These are phyloP conservation scores for Pteria penguin DNA, from an alignment of 2,888 invertebrate species.

Conservation along the genomic window DNA sequence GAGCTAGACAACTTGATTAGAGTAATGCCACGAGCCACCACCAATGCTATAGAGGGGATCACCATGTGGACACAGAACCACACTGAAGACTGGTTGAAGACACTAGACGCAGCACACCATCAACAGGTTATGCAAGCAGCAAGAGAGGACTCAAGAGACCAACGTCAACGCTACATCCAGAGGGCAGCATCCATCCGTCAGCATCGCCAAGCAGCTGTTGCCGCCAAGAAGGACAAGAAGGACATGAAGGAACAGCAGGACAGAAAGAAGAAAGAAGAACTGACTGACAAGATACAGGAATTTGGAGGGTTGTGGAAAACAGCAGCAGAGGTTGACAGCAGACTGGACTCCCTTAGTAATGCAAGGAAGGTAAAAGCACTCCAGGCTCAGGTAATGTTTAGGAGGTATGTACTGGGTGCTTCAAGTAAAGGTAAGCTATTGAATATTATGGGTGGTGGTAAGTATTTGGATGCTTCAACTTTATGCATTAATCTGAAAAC, in stretches of 20 bases:
- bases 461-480: constrained; percentile 4
- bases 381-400: background rate
- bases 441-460: background rate
- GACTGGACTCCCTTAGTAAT: background rate
- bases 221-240: background rate
- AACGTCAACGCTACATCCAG: constrained; percentile 3
- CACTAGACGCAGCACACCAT: constrained; percentile 1
- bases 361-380: background rate
- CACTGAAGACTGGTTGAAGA: constrained; percentile 2
- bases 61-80: too few relatives aligned
- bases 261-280: background rate
- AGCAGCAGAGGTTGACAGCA: background rate
- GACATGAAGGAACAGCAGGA: constrained; percentile 13
- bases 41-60: too few relatives aligned
- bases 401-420: too few relatives aligned
- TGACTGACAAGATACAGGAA: background rate
- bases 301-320: constrained; percentile 13
- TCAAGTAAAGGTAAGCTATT: constrained; percentile 2
- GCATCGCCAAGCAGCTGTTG: constrained; percentile 6
- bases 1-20: constrained; percentile 22
- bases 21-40: too few relatives aligned
- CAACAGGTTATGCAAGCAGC: constrained; percentile 7
- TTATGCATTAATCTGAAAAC: constrained; percentile 1
- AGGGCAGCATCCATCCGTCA: constrained; percentile 4
- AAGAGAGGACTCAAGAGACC: constrained; percentile 1